phyloP scores from a whole-genome alignment of 2,113 vertebrate genomes.

The Odocoileus virginianus region DNA sequence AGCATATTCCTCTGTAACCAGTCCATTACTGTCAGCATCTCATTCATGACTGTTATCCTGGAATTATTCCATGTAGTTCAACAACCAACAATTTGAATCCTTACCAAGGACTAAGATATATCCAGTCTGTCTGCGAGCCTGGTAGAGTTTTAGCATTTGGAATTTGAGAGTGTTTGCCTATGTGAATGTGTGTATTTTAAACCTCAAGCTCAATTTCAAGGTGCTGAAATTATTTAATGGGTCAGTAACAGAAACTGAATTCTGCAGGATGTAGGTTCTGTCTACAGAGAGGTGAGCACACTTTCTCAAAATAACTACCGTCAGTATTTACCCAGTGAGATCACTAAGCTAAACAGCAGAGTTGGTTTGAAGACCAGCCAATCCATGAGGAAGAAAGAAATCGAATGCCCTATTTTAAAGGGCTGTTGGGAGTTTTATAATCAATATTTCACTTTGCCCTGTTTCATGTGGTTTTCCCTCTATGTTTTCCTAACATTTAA shows the following conservation, averaged over 20 bases:
- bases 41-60: background rate
- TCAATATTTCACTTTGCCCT: conserved; percentile 69
- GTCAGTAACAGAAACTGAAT: background rate
- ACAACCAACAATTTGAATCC: background rate
- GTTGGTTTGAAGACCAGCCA: conserved; percentile 67
- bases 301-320: conserved; percentile 58
- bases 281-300: background rate
- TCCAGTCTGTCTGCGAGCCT: conserved; percentile 1
- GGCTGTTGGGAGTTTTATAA: conserved; percentile 71
- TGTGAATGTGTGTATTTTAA: conserved; percentile 50
- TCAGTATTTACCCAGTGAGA: conserved; percentile 69
- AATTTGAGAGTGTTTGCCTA: background rate
- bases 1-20: background rate
- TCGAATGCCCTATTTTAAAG: conserved; percentile 59
- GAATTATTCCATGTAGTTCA: background rate
- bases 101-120: background rate
- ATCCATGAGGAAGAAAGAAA: conserved; percentile 45
- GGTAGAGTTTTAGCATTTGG: conserved; percentile 39
- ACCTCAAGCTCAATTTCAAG: conserved; percentile 36
- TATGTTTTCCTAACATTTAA: conserved; percentile 29
- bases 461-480: conserved; percentile 57
- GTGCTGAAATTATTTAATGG: conserved; percentile 46
- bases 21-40: background rate
- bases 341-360: conserved; percentile 68
- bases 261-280: background rate